Evolutionary conservation across 1,140 invertebrate genomes (phyloP), one percentile per base, ranked within the genome.

Genomic region (Caenorhabditis brenneri): DNA sequence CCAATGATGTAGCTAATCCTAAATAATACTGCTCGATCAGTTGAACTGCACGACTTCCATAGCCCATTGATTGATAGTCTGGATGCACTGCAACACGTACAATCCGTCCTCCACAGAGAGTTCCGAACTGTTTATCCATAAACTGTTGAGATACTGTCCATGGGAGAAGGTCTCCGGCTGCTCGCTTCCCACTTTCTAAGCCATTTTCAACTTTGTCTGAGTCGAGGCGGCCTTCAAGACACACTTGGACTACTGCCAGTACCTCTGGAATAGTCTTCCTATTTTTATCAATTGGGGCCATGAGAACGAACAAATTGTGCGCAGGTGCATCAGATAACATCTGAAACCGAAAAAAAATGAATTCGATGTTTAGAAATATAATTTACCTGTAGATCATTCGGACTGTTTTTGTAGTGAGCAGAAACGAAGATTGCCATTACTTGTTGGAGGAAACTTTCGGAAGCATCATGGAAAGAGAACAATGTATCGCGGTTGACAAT

Each of bases 241-340:
- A 97, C 80, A 99, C 93, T 93, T 94, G 89, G 53, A 91, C 85
- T 4, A 91, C 87, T 33, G 85, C 89, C 36, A 90, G 58, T 79
- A 91, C 94, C 91, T 98, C 96, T 0, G 97, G 97, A 80, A 98
- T 84, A 22, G 89, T 82, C 7, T 85, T 90, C 91, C 51, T 92
- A 89, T 85, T 94, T 6, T 93, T 92, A 87, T 94, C 93, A 1
- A 95, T 93, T 0, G 97, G 96, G 0, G 96, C 96, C 69, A 99
- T 92, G 19, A 99, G 92, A 89, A 96, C 97, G 92, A 99, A 99
- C 24, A 99, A 91, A 91, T 98, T 95, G 93, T 99, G 97, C 5
- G 96, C 96, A 0, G 97, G 97, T 12, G 97, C 97, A 93, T 99
- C 98, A 15, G 97, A 97, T 92, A 99, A 94, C 93, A 99, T 95